Conservation (phyloP, 1,140 invertebrate genomes). For the Drosophila hydei region DNA sequence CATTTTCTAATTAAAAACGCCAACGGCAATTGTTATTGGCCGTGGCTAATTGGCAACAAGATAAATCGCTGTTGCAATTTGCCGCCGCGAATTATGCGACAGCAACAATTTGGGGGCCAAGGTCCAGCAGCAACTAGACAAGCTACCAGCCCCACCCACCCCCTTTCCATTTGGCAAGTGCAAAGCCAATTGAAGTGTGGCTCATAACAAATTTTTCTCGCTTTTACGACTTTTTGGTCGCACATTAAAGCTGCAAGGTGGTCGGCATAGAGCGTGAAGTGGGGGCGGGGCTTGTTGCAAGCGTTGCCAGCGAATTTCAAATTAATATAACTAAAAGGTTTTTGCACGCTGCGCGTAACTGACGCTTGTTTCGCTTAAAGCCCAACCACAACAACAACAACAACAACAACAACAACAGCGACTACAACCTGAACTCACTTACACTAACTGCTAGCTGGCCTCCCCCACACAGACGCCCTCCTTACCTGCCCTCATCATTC, state of each 20-base stretch:
- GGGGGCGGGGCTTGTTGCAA: neutral
- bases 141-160: no score
- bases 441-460: no score
- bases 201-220: conserved; percentile 37
- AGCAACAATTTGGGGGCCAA: conserved; percentile 78
- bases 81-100: conserved; percentile 70
- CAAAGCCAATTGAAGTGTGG: conserved; percentile 6
- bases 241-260: conserved; percentile 44
- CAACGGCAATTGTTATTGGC: conserved; percentile 74
- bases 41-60: conserved; percentile 76
- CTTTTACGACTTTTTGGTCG: conserved; percentile 56
- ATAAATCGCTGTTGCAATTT: conserved; percentile 77
- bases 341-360: conserved; percentile 64
- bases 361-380: conserved; percentile 32
- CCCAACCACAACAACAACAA: neutral
- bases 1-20: conserved; percentile 78
- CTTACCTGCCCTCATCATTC: neutral
- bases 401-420: neutral
- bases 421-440: no score
- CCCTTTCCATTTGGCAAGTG: conserved; percentile 9
- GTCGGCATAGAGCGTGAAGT: neutral
- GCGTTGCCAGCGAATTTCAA: conserved; percentile 61
- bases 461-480: neutral
- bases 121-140: conserved; percentile 34
- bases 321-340: conserved; percentile 81